Percentiles rank a stretch among this genome's conserved stretches.
Conservation (phyloP, 1,140 invertebrate genomes). For the Drosophila arizonae region DNA sequence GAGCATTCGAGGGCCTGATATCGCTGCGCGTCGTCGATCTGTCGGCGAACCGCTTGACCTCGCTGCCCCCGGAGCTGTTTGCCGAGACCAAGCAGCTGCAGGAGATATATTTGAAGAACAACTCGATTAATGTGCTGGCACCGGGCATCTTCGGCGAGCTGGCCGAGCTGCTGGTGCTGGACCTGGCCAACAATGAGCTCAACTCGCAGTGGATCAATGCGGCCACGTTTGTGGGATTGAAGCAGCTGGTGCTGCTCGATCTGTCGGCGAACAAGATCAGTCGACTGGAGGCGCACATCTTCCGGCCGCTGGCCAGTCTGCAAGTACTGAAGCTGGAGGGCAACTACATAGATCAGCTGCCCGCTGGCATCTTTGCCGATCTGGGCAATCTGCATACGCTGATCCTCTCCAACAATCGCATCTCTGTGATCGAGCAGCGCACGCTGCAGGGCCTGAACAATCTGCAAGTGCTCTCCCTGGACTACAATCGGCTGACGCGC, state of each 20-base stretch:
- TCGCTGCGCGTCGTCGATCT: conserved; percentile 90
- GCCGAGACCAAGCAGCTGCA: conserved; percentile 90
- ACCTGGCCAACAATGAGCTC: conserved; percentile 93
- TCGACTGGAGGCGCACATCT: conserved; percentile 90
- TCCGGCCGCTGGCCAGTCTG: conserved; percentile 90
- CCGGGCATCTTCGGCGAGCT: conserved; percentile 93
- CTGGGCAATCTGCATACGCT: conserved; percentile 92
- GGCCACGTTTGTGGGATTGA: conserved; percentile 92
- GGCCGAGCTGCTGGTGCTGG: conserved; percentile 90
- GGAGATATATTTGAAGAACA: conserved; percentile 92
- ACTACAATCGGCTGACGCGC: conserved; percentile 91
- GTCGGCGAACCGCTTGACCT: conserved; percentile 91
- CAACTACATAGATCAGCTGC: conserved; percentile 91
- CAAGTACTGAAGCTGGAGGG: conserved; percentile 92
- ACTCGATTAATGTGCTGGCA: conserved; percentile 93
- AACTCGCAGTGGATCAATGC: conserved; percentile 94
- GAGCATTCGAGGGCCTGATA: conserved; percentile 90
- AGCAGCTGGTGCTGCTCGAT: conserved; percentile 91
- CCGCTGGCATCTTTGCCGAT: conserved; percentile 91
- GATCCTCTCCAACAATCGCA: conserved; percentile 92
- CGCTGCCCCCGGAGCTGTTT: conserved; percentile 92
- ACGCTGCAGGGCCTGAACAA: conserved; percentile 91
- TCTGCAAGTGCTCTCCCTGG: conserved; percentile 90
- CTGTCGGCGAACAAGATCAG: conserved; percentile 91
- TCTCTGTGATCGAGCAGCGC: conserved; percentile 89